phyloP scores from a whole-genome alignment of 92 coral and sea anemone genomes.

The Diadumene lineata region DNA sequence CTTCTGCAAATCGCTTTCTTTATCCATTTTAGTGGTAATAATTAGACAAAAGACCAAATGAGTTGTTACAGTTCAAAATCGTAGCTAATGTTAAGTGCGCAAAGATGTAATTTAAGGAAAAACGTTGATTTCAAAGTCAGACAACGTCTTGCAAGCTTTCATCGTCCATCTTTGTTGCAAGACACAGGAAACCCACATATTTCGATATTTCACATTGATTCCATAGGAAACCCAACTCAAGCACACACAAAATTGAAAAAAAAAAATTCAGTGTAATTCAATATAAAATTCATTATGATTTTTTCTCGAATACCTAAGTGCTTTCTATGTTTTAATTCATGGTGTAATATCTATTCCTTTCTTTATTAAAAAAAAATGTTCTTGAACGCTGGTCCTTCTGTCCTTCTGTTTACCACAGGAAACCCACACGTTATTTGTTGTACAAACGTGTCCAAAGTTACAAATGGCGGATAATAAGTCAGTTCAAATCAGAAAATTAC shows the following conservation, averaged over 20 bases:
- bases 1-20: conserved; percentile 58
- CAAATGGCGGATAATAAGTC: conserved; percentile 36
- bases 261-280: background rate
- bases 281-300: background rate
- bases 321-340: too few species aligned
- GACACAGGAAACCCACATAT: conserved; percentile 7
- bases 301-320: too few species aligned
- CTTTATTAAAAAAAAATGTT: too few species aligned
- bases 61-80: background rate
- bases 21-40: conserved; percentile 38
- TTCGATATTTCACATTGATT: background rate
- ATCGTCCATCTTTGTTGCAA: background rate
- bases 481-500: conserved; percentile 64
- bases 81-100: background rate
- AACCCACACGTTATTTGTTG: background rate
- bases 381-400: too few species aligned
- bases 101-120: background rate
- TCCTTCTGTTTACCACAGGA: conserved; percentile 19
- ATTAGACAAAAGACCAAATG: background rate
- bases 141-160: background rate
- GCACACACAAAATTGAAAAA: background rate
- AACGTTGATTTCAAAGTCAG: background rate
- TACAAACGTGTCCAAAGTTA: conserved; percentile 6
- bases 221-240: conserved; percentile 18
- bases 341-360: too few species aligned